phyloP scores from a whole-genome alignment of 2,113 vertebrate species.

The Petromus typicus region DNA sequence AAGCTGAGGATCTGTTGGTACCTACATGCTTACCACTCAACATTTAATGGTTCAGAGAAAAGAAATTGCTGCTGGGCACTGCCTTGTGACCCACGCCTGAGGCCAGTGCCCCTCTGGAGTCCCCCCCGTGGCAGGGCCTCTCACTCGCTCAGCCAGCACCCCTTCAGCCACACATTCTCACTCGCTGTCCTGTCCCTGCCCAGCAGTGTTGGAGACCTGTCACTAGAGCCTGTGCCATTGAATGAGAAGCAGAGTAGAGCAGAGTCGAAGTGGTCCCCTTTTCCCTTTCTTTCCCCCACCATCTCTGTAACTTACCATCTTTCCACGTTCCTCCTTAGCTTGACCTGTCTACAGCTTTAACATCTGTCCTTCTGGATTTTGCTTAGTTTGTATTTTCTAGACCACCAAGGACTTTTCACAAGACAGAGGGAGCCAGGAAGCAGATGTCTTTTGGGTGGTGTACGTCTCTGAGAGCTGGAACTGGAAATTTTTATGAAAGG shows the following conservation, averaged over 20 bases:
- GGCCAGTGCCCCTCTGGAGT: background rate
- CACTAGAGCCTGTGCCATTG: background rate
- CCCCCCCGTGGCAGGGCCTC: background rate
- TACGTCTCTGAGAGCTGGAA: conserved; percentile 61
- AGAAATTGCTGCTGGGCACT: background rate
- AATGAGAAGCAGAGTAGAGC: too few relatives aligned
- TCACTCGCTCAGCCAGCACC: background rate
- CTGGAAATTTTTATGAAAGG: conserved; percentile 73
- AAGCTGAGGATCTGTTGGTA: background rate
- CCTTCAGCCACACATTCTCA: background rate
- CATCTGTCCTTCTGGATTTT: conserved; percentile 18
- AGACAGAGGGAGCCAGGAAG: conserved; percentile 61
- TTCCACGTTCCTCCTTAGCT: conserved; percentile 23
- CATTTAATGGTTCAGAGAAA: background rate
- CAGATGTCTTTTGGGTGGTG: conserved; percentile 75
- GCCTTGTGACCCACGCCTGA: background rate
- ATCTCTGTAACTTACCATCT: conserved; percentile 18
- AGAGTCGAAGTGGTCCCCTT: too few relatives aligned
- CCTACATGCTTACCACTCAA: background rate
- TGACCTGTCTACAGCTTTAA: background rate
- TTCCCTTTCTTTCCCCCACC: background rate
- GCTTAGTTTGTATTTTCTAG: conserved; percentile 60
- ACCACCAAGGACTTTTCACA: background rate
- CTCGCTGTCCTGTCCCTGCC: background rate
- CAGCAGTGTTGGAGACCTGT: background rate